Evolutionary conservation across 2,888 invertebrate genomes (phyloP).

Genomic region (Conops quadrifasciatus): DNA sequence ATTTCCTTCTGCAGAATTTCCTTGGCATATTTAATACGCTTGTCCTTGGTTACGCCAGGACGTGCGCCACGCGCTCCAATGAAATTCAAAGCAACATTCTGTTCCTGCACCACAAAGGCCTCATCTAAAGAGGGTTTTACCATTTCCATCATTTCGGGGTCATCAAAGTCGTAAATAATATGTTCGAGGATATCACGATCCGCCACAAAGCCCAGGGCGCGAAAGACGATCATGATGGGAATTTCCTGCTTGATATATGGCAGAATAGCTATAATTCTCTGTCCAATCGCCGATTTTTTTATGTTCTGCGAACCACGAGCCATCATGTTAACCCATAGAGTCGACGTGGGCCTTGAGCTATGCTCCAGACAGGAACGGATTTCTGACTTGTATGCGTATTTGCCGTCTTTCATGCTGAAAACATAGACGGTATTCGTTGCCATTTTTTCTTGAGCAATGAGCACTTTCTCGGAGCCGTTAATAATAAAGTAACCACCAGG

Average conservation of each 20-base stretch:
- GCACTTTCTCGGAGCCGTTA: constrained; percentile 97
- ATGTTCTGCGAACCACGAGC: constrained; percentile 97
- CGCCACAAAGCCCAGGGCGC: constrained; percentile 98
- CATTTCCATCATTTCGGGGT: constrained; percentile 99
- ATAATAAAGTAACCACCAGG: constrained; percentile 99
- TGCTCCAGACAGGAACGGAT: constrained; percentile 94
- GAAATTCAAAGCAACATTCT: constrained; percentile 97
- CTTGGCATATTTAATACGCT: constrained; percentile 97
- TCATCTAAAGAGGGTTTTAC: constrained; percentile 99
- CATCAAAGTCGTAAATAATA: constrained; percentile 99
- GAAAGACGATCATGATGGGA: constrained; percentile 99
- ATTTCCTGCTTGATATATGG: constrained; percentile 99
- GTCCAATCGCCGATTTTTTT: constrained; percentile 99
- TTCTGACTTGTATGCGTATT: constrained; percentile 98
- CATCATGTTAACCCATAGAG: constrained; percentile 99
- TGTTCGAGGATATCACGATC: constrained; percentile 99
- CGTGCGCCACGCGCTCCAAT: constrained; percentile 97
- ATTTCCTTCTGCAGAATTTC: constrained; percentile 99
- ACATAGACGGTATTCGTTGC: constrained; percentile 99
- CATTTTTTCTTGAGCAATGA: constrained; percentile 99
- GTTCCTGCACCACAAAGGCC: constrained; percentile 99
- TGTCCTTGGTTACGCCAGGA: constrained; percentile 98
- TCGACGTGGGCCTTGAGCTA: constrained; percentile 94
- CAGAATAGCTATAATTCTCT: constrained; percentile 95
- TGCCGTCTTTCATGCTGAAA: constrained; percentile 99